These are phyloP conservation scores for Ctenopoma multispine DNA, from an alignment of 2,797 vertebrate species.

Conservation along the genomic window DNA sequence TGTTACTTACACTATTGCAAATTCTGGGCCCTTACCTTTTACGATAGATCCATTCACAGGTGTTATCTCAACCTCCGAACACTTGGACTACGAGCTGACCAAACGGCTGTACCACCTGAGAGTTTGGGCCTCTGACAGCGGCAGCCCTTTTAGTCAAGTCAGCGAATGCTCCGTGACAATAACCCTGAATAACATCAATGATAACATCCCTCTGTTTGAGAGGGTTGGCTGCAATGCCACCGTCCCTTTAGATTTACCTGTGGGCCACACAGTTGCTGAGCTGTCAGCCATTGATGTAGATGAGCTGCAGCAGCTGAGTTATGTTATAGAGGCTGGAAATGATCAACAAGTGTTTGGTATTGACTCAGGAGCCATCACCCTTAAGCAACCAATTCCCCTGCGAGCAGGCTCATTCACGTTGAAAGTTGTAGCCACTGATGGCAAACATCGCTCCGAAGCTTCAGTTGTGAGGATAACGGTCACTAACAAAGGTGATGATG, in stretches of 20 bases:
- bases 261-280: slow-evolving; percentile 82
- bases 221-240: slow-evolving; percentile 90
- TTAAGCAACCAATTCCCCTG: slow-evolving; percentile 83
- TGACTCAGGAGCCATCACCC: slow-evolving; percentile 88
- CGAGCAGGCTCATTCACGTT: slow-evolving; percentile 82
- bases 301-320: slow-evolving; percentile 92
- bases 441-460: slow-evolving; percentile 87
- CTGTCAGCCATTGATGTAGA: slow-evolving; percentile 94
- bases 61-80: slow-evolving; percentile 88
- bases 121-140: slow-evolving; percentile 95
- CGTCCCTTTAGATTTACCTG: slow-evolving; percentile 84
- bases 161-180: slow-evolving; percentile 90
- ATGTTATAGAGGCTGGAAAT: slow-evolving; percentile 91
- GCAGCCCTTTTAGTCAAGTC: slow-evolving; percentile 91
- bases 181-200: slow-evolving; percentile 93
- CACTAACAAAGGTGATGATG: slow-evolving; percentile 77
- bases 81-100: slow-evolving; percentile 96
- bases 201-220: slow-evolving; percentile 94
- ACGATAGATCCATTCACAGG: slow-evolving; percentile 91
- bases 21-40: slow-evolving; percentile 87
- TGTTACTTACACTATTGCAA: slow-evolving; percentile 90
- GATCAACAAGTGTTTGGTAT: slow-evolving; percentile 90
- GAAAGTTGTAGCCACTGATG: slow-evolving; percentile 91
- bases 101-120: slow-evolving; percentile 90
- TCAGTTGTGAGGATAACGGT: slow-evolving; percentile 89